phyloP scores from a whole-genome alignment of 2,888 invertebrate genomes.

The Bibio marci region DNA sequence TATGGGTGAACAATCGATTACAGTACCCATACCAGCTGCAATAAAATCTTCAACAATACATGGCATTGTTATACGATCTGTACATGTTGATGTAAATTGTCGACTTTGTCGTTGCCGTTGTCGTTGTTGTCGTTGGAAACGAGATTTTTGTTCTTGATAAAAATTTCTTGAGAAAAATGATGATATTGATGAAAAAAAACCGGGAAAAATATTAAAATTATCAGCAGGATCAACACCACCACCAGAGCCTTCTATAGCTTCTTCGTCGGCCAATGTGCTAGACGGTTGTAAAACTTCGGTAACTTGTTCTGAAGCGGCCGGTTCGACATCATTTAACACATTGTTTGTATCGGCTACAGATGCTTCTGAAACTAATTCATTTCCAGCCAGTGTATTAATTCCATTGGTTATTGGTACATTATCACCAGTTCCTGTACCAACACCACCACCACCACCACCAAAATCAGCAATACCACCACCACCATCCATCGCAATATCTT shows the following conservation, averaged over 20 bases:
- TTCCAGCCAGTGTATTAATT: background rate
- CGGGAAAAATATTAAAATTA: constrained; percentile 1
- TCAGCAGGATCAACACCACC: constrained; percentile 16
- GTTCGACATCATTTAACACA: no score
- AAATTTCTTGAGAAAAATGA: constrained; percentile 5
- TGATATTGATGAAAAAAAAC: constrained; percentile 11
- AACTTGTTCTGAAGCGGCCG: no score
- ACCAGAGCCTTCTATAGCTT: constrained; percentile 36
- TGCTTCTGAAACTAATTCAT: background rate
- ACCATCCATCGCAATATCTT: constrained; percentile 13
- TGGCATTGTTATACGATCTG: constrained; percentile 59
- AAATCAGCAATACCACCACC: constrained; percentile 10
- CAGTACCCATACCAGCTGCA: constrained; percentile 39
- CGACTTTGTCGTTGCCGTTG: constrained; percentile 12
- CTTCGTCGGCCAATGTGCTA: constrained; percentile 16
- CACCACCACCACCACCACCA: background rate
- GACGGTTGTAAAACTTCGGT: background rate
- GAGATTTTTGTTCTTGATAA: background rate
- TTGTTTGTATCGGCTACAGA: no score
- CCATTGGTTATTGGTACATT: background rate
- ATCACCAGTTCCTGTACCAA: background rate
- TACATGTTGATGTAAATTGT: constrained; percentile 33
- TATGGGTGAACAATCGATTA: constrained; percentile 49
- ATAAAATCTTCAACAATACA: constrained; percentile 74
- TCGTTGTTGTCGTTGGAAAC: background rate